Evolutionary conservation across 2,888 invertebrate species (phyloP), one percentile per base, ranked within the genome.

Genomic region (Catocala fraxini): DNA sequence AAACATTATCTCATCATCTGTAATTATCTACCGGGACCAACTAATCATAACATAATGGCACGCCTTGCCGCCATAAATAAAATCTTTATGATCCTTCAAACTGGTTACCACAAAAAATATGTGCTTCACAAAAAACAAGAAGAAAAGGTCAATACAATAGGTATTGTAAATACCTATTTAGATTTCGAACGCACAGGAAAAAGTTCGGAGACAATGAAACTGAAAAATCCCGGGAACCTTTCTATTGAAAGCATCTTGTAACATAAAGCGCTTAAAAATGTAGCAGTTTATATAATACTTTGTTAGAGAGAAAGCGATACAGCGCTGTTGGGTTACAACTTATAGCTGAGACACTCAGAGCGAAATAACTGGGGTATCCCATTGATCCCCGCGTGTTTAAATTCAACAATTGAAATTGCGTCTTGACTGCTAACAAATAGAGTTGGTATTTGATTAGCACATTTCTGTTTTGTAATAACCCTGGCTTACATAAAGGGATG

Each of bases 401-500:
- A 12, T 12, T 9, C 0, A 7, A 9, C 68, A 74, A 53, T 49
- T 47, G 4, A 86, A 80, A 82, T 58, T 52, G 33, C 51, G 65
- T 76, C 68, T 67, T 84, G 63, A 6, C 0, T 0, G 0, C 0
- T 0, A 0, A 4, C 0, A 1, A 0, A 43, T 79, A 86, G 57
- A 70, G 80, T 70, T 58, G 35, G 71, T 59, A 76, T 68, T 83
- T 0, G 45, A 5, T 59, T 74, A 71, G 43, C 1, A 7, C 33
- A 11, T 0, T 9, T 11, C 41, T 51, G 74, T 77, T 85, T 90
- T 83, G 83, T 89, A 89, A 85, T 89, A 88, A 85, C 83, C 84
- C 80, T 82, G 84, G 87, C 90, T 89, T 92, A 93, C 90, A 91
- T 92, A 92, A 90, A 90, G 90, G 92, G 91, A 91, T 89, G 86